Evolutionary conservation across 2,797 vertebrate species (phyloP).

Genomic region (Manis crassicaudata): DNA sequence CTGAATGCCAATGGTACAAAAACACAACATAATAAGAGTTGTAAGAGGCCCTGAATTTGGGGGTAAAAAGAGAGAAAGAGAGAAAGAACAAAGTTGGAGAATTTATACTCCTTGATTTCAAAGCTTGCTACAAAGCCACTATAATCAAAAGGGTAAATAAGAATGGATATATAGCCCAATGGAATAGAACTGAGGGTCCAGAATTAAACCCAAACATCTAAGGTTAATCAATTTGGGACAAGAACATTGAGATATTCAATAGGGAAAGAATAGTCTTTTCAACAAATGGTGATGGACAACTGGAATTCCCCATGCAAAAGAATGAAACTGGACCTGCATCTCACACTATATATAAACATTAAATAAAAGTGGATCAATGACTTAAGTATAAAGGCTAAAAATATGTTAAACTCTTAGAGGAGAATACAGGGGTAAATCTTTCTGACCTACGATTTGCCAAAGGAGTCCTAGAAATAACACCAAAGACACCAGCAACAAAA

Average conservation of each 20-base stretch:
- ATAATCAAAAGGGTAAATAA: neutral
- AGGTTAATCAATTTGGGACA: neutral
- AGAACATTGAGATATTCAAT: neutral
- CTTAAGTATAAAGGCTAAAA: neutral
- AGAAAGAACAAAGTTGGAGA: neutral
- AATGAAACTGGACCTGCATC: neutral
- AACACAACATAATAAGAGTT: neutral
- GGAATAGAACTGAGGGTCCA: neutral
- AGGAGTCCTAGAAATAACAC: neutral
- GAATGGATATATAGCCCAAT: neutral
- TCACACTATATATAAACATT: neutral
- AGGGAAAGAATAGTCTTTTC: neutral
- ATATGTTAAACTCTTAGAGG: neutral
- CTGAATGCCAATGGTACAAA: neutral
- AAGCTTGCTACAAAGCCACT: conserved; percentile 4
- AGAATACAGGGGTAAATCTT: neutral
- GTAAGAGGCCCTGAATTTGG: neutral
- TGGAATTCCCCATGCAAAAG: neutral
- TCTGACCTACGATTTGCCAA: neutral
- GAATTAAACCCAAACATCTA: neutral
- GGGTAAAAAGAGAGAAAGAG: no score
- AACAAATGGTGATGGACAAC: neutral
- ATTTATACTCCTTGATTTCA: neutral
- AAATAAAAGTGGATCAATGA: neutral
- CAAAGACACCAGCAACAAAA: neutral